Evolutionary conservation across 1,140 invertebrate genomes (phyloP).

Genomic region (Anadara kagoshimensis): DNA sequence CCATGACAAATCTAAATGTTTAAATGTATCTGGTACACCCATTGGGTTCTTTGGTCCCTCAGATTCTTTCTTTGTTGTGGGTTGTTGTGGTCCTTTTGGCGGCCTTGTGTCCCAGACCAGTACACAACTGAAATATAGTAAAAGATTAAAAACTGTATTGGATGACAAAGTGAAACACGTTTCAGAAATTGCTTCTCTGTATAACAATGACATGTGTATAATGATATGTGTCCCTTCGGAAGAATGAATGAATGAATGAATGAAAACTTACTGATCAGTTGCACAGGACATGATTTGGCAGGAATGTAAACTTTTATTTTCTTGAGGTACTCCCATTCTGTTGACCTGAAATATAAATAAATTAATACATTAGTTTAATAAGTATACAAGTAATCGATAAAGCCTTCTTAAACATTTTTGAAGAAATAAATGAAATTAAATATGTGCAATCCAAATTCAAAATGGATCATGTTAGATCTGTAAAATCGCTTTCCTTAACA

Average conservation of each 20-base stretch:
- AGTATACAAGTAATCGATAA: too few relatives aligned
- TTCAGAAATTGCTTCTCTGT: too few relatives aligned
- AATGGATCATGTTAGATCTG: too few relatives aligned
- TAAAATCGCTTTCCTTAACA: too few relatives aligned
- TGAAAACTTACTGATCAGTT: constrained; percentile 68
- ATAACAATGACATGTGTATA: too few relatives aligned
- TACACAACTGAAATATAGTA: constrained; percentile 56
- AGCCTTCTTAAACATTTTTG: too few relatives aligned
- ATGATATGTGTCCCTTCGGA: not conserved
- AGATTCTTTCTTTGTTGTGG: constrained; percentile 50
- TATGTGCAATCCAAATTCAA: too few relatives aligned
- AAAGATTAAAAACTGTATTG: constrained; percentile 3
- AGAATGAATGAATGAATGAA: not conserved
- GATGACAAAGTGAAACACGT: not conserved
- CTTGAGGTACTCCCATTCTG: constrained; percentile 71
- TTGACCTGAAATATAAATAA: constrained; percentile 67
- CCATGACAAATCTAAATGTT: constrained; percentile 72
- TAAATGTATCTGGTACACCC: constrained; percentile 70
- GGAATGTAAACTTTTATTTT: constrained; percentile 65
- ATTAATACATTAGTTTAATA: too few relatives aligned
- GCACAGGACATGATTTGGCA: constrained; percentile 71
- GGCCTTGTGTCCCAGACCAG: constrained; percentile 72
- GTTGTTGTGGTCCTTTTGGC: constrained; percentile 54
- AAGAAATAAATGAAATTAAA: too few relatives aligned
- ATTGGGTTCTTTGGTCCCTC: constrained; percentile 60